Percentiles rank a stretch among this genome's conserved stretches.
phyloP scores from a whole-genome alignment of 2,888 invertebrate genomes.

The Yponomeuta evonymella region DNA sequence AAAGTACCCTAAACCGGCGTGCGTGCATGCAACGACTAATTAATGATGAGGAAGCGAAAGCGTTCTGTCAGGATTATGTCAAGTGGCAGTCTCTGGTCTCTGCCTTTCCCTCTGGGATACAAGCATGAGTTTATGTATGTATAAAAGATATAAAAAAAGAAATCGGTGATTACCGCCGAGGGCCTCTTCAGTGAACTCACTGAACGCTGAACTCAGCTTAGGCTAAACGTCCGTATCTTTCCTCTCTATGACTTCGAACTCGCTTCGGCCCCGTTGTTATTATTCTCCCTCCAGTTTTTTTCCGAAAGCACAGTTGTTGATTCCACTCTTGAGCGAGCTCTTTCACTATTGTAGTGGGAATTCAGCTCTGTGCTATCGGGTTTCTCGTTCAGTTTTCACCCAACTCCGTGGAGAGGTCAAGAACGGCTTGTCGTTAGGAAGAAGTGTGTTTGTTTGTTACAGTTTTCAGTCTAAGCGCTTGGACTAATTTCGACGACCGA shows the following conservation, averaged over 20 bases:
- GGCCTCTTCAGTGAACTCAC: background rate
- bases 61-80: too few relatives aligned
- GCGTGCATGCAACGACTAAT: too few relatives aligned
- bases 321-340: background rate
- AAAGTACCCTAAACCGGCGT: too few relatives aligned
- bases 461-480: too few relatives aligned
- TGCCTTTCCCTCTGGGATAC: too few relatives aligned
- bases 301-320: background rate
- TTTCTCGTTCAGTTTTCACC: background rate
- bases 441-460: too few relatives aligned
- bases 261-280: background rate
- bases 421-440: background rate
- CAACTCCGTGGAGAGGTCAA: background rate
- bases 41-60: too few relatives aligned
- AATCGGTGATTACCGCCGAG: too few relatives aligned
- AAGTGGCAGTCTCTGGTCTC: too few relatives aligned
- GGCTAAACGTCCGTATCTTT: background rate
- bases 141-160: too few relatives aligned
- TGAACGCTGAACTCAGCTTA: background rate
- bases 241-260: background rate
- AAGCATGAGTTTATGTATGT: too few relatives aligned
- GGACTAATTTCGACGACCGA: too few relatives aligned
- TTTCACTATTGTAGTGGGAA: background rate
- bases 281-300: background rate
- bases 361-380: background rate